Evolutionary conservation across 2,888 invertebrate genomes (phyloP).

Genomic region (Mesorhabditis sp.): DNA sequence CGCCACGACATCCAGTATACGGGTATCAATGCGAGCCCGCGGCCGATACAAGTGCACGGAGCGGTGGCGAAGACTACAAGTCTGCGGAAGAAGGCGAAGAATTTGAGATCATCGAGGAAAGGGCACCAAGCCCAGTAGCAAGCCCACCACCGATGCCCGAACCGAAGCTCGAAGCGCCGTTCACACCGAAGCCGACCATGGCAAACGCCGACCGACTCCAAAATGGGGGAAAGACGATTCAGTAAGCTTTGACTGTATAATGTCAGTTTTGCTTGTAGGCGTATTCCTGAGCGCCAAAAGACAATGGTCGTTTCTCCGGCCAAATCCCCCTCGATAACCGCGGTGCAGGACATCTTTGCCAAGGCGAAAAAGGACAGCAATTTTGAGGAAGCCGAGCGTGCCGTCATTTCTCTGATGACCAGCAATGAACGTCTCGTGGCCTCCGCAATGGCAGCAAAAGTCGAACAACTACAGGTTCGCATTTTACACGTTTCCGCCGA

Average conservation of each 20-base stretch:
- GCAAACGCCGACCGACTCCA: too few relatives aligned
- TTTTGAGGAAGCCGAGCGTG: constrained; percentile 3
- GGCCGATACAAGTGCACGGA: not conserved
- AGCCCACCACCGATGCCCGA: too few relatives aligned
- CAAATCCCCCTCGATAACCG: not conserved
- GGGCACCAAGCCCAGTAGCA: not conserved
- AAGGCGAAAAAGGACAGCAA: not conserved
- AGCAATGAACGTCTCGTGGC: not conserved
- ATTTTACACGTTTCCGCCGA: not conserved
- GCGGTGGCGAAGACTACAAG: constrained; percentile 2
- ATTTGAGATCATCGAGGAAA: constrained; percentile 3
- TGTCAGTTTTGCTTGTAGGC: not conserved
- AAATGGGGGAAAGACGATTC: too few relatives aligned
- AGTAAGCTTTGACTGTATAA: too few relatives aligned
- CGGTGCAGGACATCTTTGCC: not conserved
- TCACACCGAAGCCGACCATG: too few relatives aligned
- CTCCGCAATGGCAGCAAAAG: not conserved
- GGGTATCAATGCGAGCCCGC: too few relatives aligned
- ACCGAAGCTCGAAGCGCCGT: too few relatives aligned
- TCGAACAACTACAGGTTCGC: not conserved
- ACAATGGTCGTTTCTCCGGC: not conserved
- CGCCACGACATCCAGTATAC: too few relatives aligned
- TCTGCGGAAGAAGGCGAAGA: not conserved
- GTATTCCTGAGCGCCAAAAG: not conserved
- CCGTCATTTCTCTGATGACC: not conserved